Evolutionary conservation across 2,888 invertebrate species (phyloP).

Genomic region (Nomada goodeniana): DNA sequence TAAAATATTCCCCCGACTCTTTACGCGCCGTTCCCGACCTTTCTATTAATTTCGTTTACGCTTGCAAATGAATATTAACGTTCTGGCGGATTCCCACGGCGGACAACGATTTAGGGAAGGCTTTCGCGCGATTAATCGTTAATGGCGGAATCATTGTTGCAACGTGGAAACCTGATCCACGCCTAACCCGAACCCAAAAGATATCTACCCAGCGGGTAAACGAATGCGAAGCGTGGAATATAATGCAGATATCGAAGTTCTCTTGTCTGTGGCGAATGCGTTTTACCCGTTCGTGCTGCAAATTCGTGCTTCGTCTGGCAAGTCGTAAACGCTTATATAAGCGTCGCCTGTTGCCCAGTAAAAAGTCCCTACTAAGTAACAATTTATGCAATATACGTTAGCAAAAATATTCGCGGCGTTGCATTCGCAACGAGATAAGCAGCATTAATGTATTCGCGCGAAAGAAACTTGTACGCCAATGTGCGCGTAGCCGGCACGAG

Average conservation of each 20-base stretch:
- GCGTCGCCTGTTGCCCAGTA: not conserved
- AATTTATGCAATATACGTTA: slow-evolving; percentile 23
- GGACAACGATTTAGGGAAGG: not conserved
- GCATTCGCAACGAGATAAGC: slow-evolving; percentile 15
- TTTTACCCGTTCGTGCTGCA: slow-evolving; percentile 44
- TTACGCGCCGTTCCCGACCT: not conserved
- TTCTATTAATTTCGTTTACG: slow-evolving; percentile 12
- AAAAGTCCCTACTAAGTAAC: slow-evolving; percentile 13
- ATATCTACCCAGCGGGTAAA: not conserved
- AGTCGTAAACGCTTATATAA: slow-evolving; percentile 35
- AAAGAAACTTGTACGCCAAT: not conserved
- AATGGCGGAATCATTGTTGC: not conserved
- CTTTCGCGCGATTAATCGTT: not conserved
- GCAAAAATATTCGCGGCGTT: slow-evolving; percentile 4
- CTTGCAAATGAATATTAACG: not conserved
- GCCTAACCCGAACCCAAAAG: not conserved
- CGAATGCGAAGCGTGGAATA: slow-evolving; percentile 5
- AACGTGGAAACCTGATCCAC: not conserved
- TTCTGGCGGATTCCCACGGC: not conserved
- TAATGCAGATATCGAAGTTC: slow-evolving; percentile 26
- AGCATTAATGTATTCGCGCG: not conserved
- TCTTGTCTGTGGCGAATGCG: slow-evolving; percentile 3
- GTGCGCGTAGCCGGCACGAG: no score
- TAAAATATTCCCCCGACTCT: slow-evolving; percentile 27
- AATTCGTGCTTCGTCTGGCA: slow-evolving; percentile 6